Conservation (phyloP, 2,888 invertebrate genomes). For the Helicoverpa assulta region DNA sequence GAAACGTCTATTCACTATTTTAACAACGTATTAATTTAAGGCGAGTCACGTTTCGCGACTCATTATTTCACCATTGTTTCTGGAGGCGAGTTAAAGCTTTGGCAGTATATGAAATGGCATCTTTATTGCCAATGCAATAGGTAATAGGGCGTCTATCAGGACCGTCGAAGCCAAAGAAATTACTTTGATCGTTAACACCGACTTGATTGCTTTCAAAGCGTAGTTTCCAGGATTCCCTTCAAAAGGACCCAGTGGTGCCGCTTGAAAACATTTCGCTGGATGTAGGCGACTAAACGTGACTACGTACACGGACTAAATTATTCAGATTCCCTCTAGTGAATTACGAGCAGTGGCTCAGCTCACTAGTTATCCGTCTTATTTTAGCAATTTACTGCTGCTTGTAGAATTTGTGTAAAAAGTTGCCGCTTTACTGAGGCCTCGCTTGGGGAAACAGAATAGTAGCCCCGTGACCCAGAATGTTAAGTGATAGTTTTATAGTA, state of each 20-base stretch:
- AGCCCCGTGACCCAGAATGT: conserved; percentile 13
- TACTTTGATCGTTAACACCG: conserved; percentile 81
- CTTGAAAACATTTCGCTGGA: conserved; percentile 74
- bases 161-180: conserved; percentile 80
- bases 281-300: conserved; percentile 75
- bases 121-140: conserved; percentile 49
- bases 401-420: conserved; percentile 45
- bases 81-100: conserved; percentile 30
- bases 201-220: conserved; percentile 79
- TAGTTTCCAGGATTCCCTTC: conserved; percentile 70
- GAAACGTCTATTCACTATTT: conserved; percentile 40
- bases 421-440: conserved; percentile 13
- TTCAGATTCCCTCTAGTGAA: conserved; percentile 74
- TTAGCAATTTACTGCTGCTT: conserved; percentile 58
- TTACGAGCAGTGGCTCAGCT: conserved; percentile 59
- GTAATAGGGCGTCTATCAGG: conserved; percentile 66
- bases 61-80: conserved; percentile 53
- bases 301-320: conserved; percentile 73
- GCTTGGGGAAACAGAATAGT: conserved; percentile 14
- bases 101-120: conserved; percentile 49
- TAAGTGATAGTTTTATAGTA: conserved; percentile 11
- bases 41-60: conserved; percentile 49
- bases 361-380: conserved; percentile 60
- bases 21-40: conserved; percentile 53
- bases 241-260: conserved; percentile 73